A percentile compares a stretch with the other conserved stretches of the same genome.
These are phyloP conservation scores for Leptocoma aspasia DNA, from an alignment of 2,113 vertebrate genomes.

Conservation along the genomic window DNA sequence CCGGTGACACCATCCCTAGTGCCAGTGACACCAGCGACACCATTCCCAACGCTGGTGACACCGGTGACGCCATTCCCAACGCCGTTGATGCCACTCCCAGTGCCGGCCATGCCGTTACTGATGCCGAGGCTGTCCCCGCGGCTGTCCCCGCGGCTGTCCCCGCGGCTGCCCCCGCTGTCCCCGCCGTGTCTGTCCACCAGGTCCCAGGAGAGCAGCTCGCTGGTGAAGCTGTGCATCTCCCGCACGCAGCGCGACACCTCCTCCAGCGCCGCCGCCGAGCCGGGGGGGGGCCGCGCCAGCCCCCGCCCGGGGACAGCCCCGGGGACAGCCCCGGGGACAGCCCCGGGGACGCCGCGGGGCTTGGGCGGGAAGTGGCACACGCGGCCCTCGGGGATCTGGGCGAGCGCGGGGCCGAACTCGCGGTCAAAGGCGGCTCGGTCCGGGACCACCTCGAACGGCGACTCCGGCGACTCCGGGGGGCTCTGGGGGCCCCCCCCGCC, in stretches of 20 bases:
- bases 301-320: too few species aligned
- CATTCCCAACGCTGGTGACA: fast-evolving
- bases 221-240: not conserved
- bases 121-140: fast-evolving
- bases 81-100: not conserved
- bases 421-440: not conserved
- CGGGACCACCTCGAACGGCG: not conserved
- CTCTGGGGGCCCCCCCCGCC: not conserved
- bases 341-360: not conserved
- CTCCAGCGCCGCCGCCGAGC: not conserved
- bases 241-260: not conserved
- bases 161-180: too few species aligned
- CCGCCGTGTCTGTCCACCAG: not conserved
- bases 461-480: not conserved
- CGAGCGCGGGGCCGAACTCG: not conserved
- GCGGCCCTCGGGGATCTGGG: not conserved
- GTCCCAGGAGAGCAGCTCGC: not conserved
- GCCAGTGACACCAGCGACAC: not conserved
- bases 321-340: not conserved
- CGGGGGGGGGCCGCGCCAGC: not conserved
- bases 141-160: fast-evolving
- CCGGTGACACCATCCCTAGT: not conserved
- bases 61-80: fast-evolving
- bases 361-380: not conserved
- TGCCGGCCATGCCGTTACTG: fast-evolving